Evolutionary conservation across 30 jellyfish, hydroid and myxozoan species (phyloP).

Genomic region (Aurelia coerulea): DNA sequence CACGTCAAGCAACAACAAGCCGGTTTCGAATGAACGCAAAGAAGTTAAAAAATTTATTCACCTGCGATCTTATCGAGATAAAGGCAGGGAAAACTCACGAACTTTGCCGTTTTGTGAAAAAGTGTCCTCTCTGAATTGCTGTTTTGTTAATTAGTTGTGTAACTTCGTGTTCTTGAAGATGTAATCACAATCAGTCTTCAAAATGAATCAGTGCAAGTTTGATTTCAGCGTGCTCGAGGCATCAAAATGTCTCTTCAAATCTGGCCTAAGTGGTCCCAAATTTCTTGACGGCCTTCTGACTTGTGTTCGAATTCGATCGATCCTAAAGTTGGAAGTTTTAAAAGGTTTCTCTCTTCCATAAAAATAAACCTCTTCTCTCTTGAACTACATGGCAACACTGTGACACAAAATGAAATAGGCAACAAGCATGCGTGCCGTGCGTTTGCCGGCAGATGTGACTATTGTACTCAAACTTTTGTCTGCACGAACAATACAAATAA

Average conservation of each 20-base stretch:
- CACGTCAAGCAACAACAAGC: constrained; percentile 8
- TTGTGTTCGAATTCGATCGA: no score
- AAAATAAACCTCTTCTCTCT: not conserved
- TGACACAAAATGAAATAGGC: constrained; percentile 37
- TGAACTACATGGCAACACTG: no score
- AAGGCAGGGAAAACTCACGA: not conserved
- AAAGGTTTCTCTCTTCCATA: not conserved
- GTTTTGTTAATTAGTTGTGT: no score
- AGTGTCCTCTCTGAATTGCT: no score
- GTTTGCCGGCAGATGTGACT: constrained; percentile 84
- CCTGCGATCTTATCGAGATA: constrained; percentile 1
- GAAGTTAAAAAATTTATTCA: constrained; percentile 9
- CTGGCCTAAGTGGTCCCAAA: not conserved
- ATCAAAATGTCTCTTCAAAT: not conserved
- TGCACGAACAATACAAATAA: constrained; percentile 18
- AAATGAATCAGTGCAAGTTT: not conserved
- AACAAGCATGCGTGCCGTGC: constrained; percentile 71
- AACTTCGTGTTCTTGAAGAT: not conserved
- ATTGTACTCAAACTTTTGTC: constrained; percentile 70
- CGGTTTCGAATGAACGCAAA: constrained; percentile 6
- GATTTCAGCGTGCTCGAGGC: constrained; percentile 15
- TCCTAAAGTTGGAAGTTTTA: not conserved
- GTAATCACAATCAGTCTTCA: not conserved
- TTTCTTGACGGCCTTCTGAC: no score
- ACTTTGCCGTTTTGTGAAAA: not conserved